phyloP scores from a whole-genome alignment of 2,797 vertebrate species.

The Amblyopsis hoosieri region DNA sequence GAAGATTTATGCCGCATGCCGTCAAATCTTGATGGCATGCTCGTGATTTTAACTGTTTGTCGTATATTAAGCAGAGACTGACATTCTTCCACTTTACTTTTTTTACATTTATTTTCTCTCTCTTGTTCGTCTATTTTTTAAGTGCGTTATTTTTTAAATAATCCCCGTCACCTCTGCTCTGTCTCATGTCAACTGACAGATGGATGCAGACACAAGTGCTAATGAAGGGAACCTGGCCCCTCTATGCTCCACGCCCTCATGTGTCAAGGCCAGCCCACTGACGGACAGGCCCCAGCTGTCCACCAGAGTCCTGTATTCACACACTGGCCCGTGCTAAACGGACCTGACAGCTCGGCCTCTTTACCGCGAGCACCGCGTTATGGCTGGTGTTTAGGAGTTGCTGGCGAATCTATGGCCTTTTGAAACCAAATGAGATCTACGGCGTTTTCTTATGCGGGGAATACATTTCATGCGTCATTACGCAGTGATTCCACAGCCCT shows the following conservation, averaged over 20 bases:
- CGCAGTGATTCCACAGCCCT: too few species aligned
- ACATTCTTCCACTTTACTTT: conserved; percentile 1
- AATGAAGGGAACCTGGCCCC: conserved; percentile 66
- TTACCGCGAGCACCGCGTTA: conserved; percentile 2
- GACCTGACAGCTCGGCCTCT: conserved; percentile 46
- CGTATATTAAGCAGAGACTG: conserved; percentile 34
- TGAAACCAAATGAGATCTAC: conserved; percentile 4
- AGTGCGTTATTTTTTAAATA: too few species aligned
- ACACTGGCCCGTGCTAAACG: conserved; percentile 34
- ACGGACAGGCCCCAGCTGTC: conserved; percentile 70
- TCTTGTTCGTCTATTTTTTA: not conserved
- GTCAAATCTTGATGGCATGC: conserved; percentile 35
- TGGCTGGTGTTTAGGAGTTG: not conserved
- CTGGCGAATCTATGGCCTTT: conserved; percentile 31
- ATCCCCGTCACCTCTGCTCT: conserved; percentile 26
- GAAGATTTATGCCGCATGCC: conserved; percentile 42
- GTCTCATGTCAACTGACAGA: conserved; percentile 65
- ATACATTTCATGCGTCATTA: too few species aligned
- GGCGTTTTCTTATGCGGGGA: too few species aligned
- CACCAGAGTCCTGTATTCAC: conserved; percentile 40
- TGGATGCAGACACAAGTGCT: conserved; percentile 65
- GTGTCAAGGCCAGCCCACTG: conserved; percentile 45
- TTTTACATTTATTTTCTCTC: not conserved
- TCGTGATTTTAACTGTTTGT: conserved; percentile 52
- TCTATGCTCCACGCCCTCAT: conserved; percentile 44